Percentiles rank a stretch among this genome's conserved stretches.
These are phyloP conservation scores for Archaeoteleia sp. DNA, from an alignment of 2,888 invertebrate species.

Conservation along the genomic window DNA sequence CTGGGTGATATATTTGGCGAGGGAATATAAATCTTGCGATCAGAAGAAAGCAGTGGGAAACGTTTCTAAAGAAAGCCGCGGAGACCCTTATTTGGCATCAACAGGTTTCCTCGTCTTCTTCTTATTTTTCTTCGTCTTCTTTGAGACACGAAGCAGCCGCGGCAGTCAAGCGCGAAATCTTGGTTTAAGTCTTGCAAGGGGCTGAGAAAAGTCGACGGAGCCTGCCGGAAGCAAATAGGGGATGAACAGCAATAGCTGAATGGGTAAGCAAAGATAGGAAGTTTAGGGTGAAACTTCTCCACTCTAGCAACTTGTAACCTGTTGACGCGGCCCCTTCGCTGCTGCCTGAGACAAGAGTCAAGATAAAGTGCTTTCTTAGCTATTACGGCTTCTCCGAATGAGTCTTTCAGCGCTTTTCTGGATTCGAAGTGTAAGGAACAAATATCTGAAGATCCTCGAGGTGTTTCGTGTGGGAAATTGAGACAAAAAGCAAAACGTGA, in stretches of 20 bases:
- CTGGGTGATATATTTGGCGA: no score
- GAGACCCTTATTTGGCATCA: conserved; percentile 56
- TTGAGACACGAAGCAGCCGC: conserved; percentile 32
- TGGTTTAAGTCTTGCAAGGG: conserved; percentile 56
- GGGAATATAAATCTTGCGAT: no score
- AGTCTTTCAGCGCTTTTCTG: conserved; percentile 44
- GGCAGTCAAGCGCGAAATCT: conserved; percentile 64
- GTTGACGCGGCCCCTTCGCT: conserved; percentile 65
- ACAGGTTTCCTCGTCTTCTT: conserved; percentile 66
- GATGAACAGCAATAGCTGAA: conserved; percentile 51
- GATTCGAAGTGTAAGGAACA: conserved; percentile 20
- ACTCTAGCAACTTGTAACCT: conserved; percentile 69
- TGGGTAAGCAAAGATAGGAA: conserved; percentile 54
- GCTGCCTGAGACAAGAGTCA: conserved; percentile 47
- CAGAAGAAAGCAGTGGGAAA: conserved; percentile 28
- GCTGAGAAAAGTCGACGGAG: conserved; percentile 60
- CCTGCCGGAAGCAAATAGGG: conserved; percentile 52
- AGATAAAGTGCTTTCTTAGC: conserved; percentile 70
- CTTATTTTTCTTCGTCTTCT: conserved; percentile 24
- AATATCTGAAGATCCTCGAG: conserved; percentile 22
- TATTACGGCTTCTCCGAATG: conserved; percentile 17
- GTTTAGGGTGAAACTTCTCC: conserved; percentile 54
- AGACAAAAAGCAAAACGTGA: conserved; percentile 17
- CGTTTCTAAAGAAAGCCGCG: conserved; percentile 15
- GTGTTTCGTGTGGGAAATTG: conserved; percentile 1